Evolutionary conservation across 2,888 invertebrate species (phyloP).

Genomic region (Drosophila trichaetosa): DNA sequence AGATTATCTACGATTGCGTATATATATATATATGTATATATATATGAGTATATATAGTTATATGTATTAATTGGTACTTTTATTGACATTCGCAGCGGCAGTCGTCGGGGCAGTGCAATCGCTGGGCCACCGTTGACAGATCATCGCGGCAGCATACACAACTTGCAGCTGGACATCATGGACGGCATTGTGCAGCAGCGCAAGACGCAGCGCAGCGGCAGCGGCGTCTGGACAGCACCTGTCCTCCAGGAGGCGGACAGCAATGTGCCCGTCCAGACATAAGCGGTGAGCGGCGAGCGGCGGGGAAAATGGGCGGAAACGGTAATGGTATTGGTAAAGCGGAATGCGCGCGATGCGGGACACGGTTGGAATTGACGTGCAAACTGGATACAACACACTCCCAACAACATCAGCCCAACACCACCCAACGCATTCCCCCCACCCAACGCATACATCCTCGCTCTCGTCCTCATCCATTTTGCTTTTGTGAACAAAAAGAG

Average conservation of each 20-base stretch:
- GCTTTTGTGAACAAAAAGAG: constrained; percentile 1
- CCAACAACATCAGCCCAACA: not conserved
- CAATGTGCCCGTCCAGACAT: constrained; percentile 84
- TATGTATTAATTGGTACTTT: not conserved
- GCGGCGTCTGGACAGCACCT: constrained; percentile 90
- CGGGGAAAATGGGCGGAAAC: constrained; percentile 1
- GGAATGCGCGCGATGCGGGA: constrained; percentile 1
- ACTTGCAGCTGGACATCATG: constrained; percentile 94
- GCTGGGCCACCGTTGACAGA: constrained; percentile 90
- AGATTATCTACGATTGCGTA: not conserved
- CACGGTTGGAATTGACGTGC: constrained; percentile 20
- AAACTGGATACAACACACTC: constrained; percentile 30
- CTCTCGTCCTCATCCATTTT: not conserved
- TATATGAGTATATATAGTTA: not conserved
- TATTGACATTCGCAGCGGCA: constrained; percentile 65
- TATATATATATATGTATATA: not conserved
- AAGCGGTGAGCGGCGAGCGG: constrained; percentile 48
- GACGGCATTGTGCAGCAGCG: constrained; percentile 93
- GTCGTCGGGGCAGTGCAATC: constrained; percentile 84
- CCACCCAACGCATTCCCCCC: not conserved
- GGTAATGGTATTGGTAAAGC: not conserved
- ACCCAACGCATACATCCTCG: not conserved
- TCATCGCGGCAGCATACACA: constrained; percentile 91
- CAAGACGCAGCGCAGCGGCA: constrained; percentile 87
- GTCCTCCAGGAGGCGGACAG: constrained; percentile 82